phyloP scores from a whole-genome alignment of 2,113 vertebrate species.

The Heptranchias perlo region DNA sequence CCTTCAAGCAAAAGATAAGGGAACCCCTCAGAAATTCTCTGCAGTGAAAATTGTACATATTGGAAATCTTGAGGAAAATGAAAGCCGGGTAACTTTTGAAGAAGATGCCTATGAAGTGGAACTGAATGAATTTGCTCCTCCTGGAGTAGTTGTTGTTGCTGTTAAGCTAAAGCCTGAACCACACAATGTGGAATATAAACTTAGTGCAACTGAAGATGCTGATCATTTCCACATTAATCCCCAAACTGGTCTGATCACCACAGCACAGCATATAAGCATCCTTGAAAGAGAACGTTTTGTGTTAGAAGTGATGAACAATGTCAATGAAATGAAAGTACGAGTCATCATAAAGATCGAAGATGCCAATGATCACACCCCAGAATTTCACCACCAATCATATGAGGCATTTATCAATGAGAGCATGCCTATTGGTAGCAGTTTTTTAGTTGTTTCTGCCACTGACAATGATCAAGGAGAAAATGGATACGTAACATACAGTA shows the following conservation, averaged over 20 bases:
- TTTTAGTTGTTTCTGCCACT: constrained; percentile 74
- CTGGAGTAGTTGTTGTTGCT: constrained; percentile 71
- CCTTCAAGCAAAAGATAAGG: constrained; percentile 86
- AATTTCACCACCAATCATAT: constrained; percentile 74
- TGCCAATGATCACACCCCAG: constrained; percentile 83
- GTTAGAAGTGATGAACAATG: constrained; percentile 68
- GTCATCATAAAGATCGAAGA: constrained; percentile 76
- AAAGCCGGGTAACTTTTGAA: constrained; percentile 66
- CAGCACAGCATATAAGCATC: constrained; percentile 68
- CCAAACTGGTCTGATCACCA: constrained; percentile 79
- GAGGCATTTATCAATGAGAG: constrained; percentile 87
- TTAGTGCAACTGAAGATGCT: constrained; percentile 68
- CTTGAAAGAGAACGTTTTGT: constrained; percentile 70
- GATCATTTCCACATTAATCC: constrained; percentile 80
- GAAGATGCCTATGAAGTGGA: constrained; percentile 70
- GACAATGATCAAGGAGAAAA: constrained; percentile 90
- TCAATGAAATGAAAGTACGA: constrained; percentile 64
- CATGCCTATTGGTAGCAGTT: constrained; percentile 65
- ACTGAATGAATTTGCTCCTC: constrained; percentile 87
- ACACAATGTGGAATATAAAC: constrained; percentile 71
- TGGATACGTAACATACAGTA: constrained; percentile 93
- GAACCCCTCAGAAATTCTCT: constrained; percentile 80
- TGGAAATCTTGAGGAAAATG: constrained; percentile 57
- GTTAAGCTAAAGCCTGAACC: constrained; percentile 75
- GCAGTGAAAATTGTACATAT: constrained; percentile 66